Evolutionary conservation across 2,113 vertebrate species (phyloP), one percentile per base, ranked within the genome.

Genomic region (Cheilinus undulatus): DNA sequence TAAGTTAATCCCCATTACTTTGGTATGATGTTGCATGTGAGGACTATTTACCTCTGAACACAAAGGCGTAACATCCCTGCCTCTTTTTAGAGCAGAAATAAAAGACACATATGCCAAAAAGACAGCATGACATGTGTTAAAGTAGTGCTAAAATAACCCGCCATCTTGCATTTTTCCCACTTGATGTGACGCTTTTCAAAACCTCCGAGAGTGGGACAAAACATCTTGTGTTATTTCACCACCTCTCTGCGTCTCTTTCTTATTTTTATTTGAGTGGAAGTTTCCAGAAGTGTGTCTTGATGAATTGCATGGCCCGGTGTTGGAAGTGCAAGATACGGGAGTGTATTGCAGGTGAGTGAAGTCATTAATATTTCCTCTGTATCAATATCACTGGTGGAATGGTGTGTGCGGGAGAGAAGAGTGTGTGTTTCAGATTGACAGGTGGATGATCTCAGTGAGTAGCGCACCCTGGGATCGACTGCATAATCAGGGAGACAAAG

Each of bases 401-500:
- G 73, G 62, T 75, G 85, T 89, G 86, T 73, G 79, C 46, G 38
- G 38, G 71, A 69, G 62, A 54, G 14, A 24, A 40, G 42, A 57
- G 77, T 73, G 69, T 49, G 56, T 36, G 54, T 69, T 77, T 83
- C 79, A 92, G 93, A 94, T 92, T 93, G 93, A 94, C 93, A 94
- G 93, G 89, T 92, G 92, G 92, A 92, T 91, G 91, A 92, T 92
- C 90, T 92, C 89, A 89, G 90, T 90, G 90, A 92, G 92, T 91
- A 85, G 84, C 71, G 88, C 93, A 93, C 88, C 89, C 84, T 92
- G 93, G 92, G 93, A 92, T 94, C 89, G 85, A 92, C 91, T 92
- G 92, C 92, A 94, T 94, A 93, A 94, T 93, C 91, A 93, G 89
- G 79, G 90, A 92, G 92, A 93, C 93, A 93, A 94, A 93, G 91